A percentile compares a stretch with the other conserved stretches of the same genome.
Conservation (phyloP, 2,888 invertebrate genomes). For the Acanthoscelides obtectus region DNA sequence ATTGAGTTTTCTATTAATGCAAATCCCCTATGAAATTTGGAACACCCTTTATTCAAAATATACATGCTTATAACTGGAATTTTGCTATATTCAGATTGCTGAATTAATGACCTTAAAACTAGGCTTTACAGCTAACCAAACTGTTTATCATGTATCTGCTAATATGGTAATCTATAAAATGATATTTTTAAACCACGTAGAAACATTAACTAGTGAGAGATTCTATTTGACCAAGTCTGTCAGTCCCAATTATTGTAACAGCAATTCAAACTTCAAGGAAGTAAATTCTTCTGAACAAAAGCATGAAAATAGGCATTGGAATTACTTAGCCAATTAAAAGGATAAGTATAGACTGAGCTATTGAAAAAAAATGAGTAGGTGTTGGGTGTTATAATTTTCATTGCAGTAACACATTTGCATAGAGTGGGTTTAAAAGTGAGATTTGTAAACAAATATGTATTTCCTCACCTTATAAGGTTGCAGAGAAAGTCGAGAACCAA, state of each 20-base stretch:
- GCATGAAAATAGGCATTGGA: not conserved
- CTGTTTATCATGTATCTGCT: not conserved
- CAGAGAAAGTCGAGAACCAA: slow-evolving; percentile 15
- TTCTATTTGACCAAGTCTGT: no score
- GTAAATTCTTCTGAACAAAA: not conserved
- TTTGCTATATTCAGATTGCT: not conserved
- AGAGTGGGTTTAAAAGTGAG: slow-evolving; percentile 20
- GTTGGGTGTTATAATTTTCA: slow-evolving; percentile 12
- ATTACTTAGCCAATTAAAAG: not conserved
- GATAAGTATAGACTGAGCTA: not conserved
- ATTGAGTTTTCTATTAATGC: no score
- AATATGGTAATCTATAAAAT: not conserved
- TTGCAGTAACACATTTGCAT: slow-evolving; percentile 22
- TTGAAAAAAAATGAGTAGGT: slow-evolving; percentile 9
- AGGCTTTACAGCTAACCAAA: not conserved
- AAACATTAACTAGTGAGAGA: not conserved
- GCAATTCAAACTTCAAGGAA: not conserved
- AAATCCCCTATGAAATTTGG: no score
- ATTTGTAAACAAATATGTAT: slow-evolving; percentile 19
- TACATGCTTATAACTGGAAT: no score
- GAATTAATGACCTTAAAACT: not conserved
- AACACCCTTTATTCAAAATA: no score
- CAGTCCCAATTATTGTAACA: not conserved
- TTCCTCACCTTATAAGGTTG: slow-evolving; percentile 34
- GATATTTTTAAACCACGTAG: not conserved